phyloP scores from a whole-genome alignment of 2,113 vertebrate genomes.

The Mesembrinibis cayennensis region DNA sequence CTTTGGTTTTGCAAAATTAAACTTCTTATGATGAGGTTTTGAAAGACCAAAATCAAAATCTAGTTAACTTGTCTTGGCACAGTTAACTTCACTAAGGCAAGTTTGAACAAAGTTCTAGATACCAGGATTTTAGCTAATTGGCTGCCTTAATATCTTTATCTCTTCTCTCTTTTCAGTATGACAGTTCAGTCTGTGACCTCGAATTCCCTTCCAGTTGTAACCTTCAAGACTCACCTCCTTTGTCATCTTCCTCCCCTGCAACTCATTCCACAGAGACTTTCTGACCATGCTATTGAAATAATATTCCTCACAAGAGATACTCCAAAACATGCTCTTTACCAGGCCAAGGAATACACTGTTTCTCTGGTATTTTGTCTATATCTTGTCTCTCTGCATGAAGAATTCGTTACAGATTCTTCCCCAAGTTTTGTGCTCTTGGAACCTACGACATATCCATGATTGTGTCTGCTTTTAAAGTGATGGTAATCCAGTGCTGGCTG shows the following conservation, averaged over 20 bases:
- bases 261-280: background rate
- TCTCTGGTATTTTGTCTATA: background rate
- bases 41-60: background rate
- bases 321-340: background rate
- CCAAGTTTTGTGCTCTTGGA: background rate
- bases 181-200: background rate
- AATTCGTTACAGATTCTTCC: background rate
- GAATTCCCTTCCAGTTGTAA: background rate
- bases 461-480: background rate
- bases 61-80: background rate
- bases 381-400: background rate
- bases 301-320: background rate
- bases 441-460: rapidly evolving
- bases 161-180: background rate
- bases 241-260: background rate
- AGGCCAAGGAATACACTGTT: background rate
- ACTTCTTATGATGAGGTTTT: background rate
- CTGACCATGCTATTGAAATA: background rate
- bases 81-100: background rate
- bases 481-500: background rate
- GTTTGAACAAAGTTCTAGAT: background rate
- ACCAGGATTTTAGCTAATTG: background rate
- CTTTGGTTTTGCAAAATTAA: background rate
- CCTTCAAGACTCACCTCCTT: background rate
- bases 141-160: background rate